phyloP scores from a whole-genome alignment of 2,113 vertebrate species.

The Siphamia tubifer region DNA sequence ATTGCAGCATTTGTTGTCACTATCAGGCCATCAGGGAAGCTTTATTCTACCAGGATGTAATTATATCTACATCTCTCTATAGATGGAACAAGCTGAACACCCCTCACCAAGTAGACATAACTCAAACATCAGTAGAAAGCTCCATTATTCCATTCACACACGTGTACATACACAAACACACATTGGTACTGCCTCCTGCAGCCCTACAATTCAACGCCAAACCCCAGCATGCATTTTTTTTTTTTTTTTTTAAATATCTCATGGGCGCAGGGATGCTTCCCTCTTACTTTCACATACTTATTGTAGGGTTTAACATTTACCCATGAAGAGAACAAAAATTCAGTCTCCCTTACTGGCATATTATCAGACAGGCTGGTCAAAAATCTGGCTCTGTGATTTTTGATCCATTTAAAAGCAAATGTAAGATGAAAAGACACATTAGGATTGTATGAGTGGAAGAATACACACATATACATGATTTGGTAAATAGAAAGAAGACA shows the following conservation, averaged over 20 bases:
- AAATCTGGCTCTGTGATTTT: constrained; percentile 10
- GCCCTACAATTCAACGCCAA: not conserved
- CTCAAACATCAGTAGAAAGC: constrained; percentile 37
- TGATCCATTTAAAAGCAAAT: not conserved
- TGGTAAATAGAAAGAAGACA: constrained; percentile 48
- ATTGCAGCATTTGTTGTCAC: not conserved
- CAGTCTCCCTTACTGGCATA: constrained; percentile 7
- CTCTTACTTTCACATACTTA: constrained; percentile 2
- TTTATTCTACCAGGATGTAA: not conserved
- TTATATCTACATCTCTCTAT: constrained; percentile 15
- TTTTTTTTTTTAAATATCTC: too few species aligned
- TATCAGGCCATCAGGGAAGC: not conserved
- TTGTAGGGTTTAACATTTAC: constrained; percentile 18
- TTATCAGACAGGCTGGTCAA: constrained; percentile 24
- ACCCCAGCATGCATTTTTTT: constrained; percentile 23
- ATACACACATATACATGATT: constrained; percentile 38
- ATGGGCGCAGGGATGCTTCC: not conserved
- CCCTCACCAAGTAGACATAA: constrained; percentile 29
- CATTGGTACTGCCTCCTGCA: constrained; percentile 6
- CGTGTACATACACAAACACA: constrained; percentile 13
- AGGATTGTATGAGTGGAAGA: constrained; percentile 43
- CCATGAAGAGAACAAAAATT: not conserved
- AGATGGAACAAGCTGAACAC: constrained; percentile 22
- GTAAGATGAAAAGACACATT: not conserved
- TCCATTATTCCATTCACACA: constrained; percentile 1